Evolutionary conservation across 2,797 vertebrate species (phyloP), one percentile per base, ranked within the genome.

Genomic region (Ciconia nigra): DNA sequence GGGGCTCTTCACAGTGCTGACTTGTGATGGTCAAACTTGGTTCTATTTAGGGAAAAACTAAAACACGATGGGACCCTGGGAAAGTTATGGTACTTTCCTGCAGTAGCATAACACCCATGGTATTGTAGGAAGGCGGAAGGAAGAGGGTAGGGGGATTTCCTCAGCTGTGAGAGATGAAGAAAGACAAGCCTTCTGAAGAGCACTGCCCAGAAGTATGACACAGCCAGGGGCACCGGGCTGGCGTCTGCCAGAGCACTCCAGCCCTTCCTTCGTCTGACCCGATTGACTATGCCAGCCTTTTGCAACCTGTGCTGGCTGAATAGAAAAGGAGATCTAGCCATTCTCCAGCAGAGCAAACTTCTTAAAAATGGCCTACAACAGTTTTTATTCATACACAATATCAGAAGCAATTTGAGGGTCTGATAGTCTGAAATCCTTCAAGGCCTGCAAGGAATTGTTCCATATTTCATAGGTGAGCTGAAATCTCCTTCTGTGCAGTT

Each of bases 371-470:
- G 31, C 72, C 80, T 70, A 51, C 22, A 65, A 69, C 1, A 16
- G 2, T 39, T 94, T 87, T 73, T 85, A 52, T 85, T 85, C 72
- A 89, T 69, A 91, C 35, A 70, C 55, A 83, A 69, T 87, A 90
- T 81, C 84, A 94, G 82, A 87, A 92, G 47, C 42, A 94, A 94
- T 93, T 83, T 87, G 83, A 94, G 88, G 81, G 57, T 92, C 61
- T 95, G 78, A 67, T 81, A 83, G 39, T 35, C 79, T 93, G 69
- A 84, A 80, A 94, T 77, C 46, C 47, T 85, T 89, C 61, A 59
- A 86, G 65, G 54, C 39, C 82, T 92, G 69, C 49, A 91, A 97
- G 66, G 24, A 73, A 76, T 82, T 89, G n/a, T 69, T 95, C 62
- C 24, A 15, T 83, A 70, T 93, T 87, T 85, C 72, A 70, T 33